Evolutionary conservation across 2,888 invertebrate genomes (phyloP), one percentile per base, ranked within the genome.

Genomic region (Andrena camellia): DNA sequence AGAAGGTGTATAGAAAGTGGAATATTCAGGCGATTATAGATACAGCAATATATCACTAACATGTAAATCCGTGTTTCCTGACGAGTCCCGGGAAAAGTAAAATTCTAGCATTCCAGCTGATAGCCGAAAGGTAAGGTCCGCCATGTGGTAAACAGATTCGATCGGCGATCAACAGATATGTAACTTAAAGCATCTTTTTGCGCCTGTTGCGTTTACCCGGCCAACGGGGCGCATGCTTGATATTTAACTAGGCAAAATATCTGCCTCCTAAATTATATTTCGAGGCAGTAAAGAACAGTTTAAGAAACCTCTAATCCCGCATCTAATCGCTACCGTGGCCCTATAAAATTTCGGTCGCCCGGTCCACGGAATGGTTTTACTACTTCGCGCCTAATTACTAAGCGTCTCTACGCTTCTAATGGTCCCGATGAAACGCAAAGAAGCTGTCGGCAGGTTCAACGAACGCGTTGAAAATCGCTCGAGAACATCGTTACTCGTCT

Each of bases 401-500:
- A 33, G 17, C 57, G 26, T n/a, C 57, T 2, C 17, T 26, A 57
- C 17, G 23, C 35, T n/a, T 23, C 57, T 69, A 33, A 57, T 57
- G 57, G 4, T 54, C 26, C 26, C 33, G 23, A n/a, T n/a, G n/a
- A 57, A 33, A 17, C 42, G 35, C 35, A n/a, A 54, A 13, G 23
- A 26, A 31, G 33, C 23, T 5, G 23, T 68, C 26, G 35, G 2
- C 23, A 23, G 35, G 23, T 17, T n/a, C 50, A 33, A 35, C n/a
- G 23, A 57, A 20, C 6, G 7, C 23, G 8, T 1, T 10, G 23
- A 57, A 57, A 57, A 57, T 57, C 57, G 57, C 57, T 17, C 42
- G 20, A 1, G 26, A 17, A 10, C 52, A 74, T 57, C 62, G 67
- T 71, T 83, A 74, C 69, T 60, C 70, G 71, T 59, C 17, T 23